Conservation (phyloP, 2,113 vertebrate species). For the Rhea americana region DNA sequence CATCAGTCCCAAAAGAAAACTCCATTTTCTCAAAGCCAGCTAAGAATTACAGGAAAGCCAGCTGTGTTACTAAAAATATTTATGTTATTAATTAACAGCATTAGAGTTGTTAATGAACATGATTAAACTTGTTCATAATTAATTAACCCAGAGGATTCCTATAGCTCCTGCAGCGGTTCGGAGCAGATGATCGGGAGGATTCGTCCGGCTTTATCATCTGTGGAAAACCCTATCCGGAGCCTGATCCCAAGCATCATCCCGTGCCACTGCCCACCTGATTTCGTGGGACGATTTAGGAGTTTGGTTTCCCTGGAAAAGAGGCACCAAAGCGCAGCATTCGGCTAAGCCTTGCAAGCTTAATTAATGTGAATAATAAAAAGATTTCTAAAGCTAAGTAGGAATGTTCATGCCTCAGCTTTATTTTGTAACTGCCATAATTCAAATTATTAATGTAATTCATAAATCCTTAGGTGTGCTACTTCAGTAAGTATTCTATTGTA, state of each 20-base stretch:
- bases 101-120: slow-evolving; percentile 37
- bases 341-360: neutral
- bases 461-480: slow-evolving; percentile 20
- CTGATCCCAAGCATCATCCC: no score
- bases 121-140: slow-evolving; percentile 39
- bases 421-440: slow-evolving; percentile 32
- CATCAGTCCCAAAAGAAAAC: neutral
- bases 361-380: neutral
- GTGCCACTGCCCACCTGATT: neutral
- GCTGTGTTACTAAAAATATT: slow-evolving; percentile 6
- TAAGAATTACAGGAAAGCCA: neutral
- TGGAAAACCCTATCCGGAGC: neutral
- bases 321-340: neutral
- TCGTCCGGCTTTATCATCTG: neutral
- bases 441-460: slow-evolving; percentile 49
- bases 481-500: slow-evolving; percentile 32
- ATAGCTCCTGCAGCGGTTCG: neutral
- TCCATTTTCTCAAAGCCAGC: neutral
- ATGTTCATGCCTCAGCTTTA: slow-evolving; percentile 13
- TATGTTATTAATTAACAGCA: slow-evolving; percentile 45
- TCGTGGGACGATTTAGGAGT: neutral
- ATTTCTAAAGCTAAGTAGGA: slow-evolving; percentile 21
- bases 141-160: slow-evolving; percentile 28
- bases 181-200: neutral
- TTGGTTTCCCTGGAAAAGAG: neutral